phyloP scores from a whole-genome alignment of 2,888 invertebrate genomes.

The Ischnus inquisitorius region DNA sequence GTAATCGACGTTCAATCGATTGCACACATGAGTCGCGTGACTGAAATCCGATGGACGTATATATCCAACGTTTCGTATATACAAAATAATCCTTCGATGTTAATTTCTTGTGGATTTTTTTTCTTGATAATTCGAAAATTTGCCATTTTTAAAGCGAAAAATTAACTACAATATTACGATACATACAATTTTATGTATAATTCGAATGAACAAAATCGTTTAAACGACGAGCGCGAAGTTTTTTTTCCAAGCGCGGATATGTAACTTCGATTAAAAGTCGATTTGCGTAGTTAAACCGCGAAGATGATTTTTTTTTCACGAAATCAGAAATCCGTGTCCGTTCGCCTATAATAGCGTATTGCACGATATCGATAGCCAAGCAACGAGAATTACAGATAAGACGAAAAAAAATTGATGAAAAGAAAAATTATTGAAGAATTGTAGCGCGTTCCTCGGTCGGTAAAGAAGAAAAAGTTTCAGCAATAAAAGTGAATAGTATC shows the following conservation, averaged over 20 bases:
- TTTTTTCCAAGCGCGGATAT: not conserved
- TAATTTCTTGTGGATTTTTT: not conserved
- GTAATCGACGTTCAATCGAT: not conserved
- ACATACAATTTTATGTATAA: too few relatives aligned
- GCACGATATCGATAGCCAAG: not conserved
- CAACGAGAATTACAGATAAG: not conserved
- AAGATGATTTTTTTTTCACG: not conserved
- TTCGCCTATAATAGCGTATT: not conserved
- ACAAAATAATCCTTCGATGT: not conserved
- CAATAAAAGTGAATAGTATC: not conserved
- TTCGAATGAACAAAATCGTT: too few relatives aligned
- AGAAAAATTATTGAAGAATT: not conserved
- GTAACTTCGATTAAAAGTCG: not conserved
- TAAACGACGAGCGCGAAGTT: too few relatives aligned
- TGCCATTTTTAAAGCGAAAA: too few relatives aligned
- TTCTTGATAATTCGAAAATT: too few relatives aligned
- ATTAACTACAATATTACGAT: not conserved
- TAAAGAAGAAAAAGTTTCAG: not conserved
- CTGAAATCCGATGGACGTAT: not conserved
- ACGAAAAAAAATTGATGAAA: too few relatives aligned
- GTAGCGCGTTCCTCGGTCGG: too few relatives aligned
- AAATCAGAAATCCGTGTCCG: not conserved
- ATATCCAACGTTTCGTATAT: not conserved
- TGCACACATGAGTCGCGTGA: not conserved
- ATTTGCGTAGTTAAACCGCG: not conserved